Evolutionary conservation across 2,888 invertebrate species (phyloP), one percentile per base, ranked within the genome.

Genomic region (Therioaphis trifolii): DNA sequence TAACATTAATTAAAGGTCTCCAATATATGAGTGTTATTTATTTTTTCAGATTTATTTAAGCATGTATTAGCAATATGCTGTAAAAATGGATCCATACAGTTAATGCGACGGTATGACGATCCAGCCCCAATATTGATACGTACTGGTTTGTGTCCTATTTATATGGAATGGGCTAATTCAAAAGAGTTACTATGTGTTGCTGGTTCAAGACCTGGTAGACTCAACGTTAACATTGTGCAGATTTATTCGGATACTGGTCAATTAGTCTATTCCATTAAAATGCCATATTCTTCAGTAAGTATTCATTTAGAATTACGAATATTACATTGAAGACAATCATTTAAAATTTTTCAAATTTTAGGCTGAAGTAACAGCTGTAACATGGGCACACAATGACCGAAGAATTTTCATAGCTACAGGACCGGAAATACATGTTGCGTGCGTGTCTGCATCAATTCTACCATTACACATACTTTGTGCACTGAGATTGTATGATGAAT

Each of bases 361-460:
- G 94, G 92, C 94, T 86, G 93, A 94, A 7, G 95, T 98, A 79
- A 95, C 96, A 75, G 97, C 98, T 1, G 90, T 99, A 87, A 98
- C 98, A 12, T 99, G 99, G 99, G 99, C 98, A 43, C 98, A 99
- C 91, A 97, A 97, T 88, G 99, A 98, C 88, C 94, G 96, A 86
- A 92, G 99, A 43, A 91, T 99, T 86, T 98, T 99, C 89, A 93
- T 99, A 85, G 96, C 96, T 5, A 95, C 95, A 4, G 98, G 98
- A 18, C 94, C 95, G 71, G 93, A 94, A 87, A 93, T 96, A 87
- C 96, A 97, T 89, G 96, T 97, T 85, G 98, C 97, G 66, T 96
- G 98, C 92, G 95, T 99, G 79, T 96, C 95, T 87, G 91, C 96
- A 85, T 92, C 95, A 84, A 95, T 98, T 86, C 96, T 82, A 63